A percentile compares a stretch with the other conserved stretches of the same genome.
phyloP scores from a whole-genome alignment of 2,113 vertebrate species.

The Poeciliopsis occidentalis region DNA sequence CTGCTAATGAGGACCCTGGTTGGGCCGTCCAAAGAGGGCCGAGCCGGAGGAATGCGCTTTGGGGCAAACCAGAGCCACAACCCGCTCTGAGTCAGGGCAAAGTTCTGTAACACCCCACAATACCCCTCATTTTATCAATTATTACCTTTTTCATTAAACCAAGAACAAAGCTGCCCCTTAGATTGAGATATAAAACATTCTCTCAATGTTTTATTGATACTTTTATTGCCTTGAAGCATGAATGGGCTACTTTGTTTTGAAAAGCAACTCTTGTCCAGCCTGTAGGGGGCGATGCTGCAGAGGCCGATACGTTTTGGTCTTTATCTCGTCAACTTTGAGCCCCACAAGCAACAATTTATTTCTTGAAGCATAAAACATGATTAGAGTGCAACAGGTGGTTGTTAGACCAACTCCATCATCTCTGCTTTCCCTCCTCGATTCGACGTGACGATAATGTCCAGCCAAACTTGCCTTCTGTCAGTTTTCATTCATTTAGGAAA shows the following conservation, averaged over 20 bases:
- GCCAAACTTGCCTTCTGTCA: no score
- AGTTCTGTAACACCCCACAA: constrained; percentile 23
- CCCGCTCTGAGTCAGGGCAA: constrained; percentile 16
- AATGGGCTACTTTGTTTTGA: neutral
- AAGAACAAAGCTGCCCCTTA: neutral
- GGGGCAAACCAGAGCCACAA: constrained; percentile 24
- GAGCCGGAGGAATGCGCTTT: constrained; percentile 53
- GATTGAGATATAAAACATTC: neutral
- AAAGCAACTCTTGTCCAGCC: neutral
- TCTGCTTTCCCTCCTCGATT: no score
- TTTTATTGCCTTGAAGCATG: neutral
- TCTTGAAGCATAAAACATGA: neutral
- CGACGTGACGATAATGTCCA: no score
- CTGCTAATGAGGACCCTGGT: constrained; percentile 76
- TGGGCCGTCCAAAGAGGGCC: constrained; percentile 34
- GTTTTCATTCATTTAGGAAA: no score
- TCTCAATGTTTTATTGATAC: no score
- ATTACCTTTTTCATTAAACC: neutral
- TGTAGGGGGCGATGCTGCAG: neutral
- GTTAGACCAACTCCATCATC: no score
- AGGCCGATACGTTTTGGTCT: neutral
- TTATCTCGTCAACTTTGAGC: neutral
- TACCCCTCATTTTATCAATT: constrained; percentile 1
- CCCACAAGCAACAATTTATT: neutral
- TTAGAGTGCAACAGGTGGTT: neutral